Evolutionary conservation across 2,888 invertebrate species (phyloP), one percentile per base, ranked within the genome.

Genomic region (Zhuqinia jingwanae): DNA sequence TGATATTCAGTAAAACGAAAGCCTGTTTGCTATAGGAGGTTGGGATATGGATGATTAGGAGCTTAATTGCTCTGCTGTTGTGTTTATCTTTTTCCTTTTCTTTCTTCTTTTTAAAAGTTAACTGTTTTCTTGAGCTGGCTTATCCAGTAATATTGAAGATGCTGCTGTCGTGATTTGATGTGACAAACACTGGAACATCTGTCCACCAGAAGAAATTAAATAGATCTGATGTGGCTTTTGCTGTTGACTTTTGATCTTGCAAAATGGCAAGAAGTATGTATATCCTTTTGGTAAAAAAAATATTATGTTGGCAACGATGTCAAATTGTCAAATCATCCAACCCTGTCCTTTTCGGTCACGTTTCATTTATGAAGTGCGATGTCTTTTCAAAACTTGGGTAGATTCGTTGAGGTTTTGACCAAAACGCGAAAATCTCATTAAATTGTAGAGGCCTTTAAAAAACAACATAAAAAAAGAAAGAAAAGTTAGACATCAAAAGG

Each of bases 361-460:
- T 53, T 17, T 17, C 53, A 17, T 53, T 20, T 13, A n/a, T n/a
- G n/a, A n/a, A n/a, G n/a, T n/a, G n/a, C n/a, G 30, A 47, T 60
- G n/a, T 11, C 27, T 25, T n/a, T n/a, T n/a, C n/a, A n/a, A n/a
- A n/a, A n/a, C 30, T 15, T 30, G 11, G 11, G 2, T 17, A 22
- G 42, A 1, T 70, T 27, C 42, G 68, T 68, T 45, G 68, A 36
- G 27, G 10, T 25, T 68, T 68, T 45, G 68, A 65, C 42, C 45
- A 2, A 25, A 3, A 25, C n/a, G 22, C 56, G 53, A 30, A 36
- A 56, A 36, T 53, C 56, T 56, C 36, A 56, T 73, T 25, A 47
- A 50, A 17, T n/a, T 45, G 68, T 13, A 36, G 56, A 77, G 45
- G 42, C 77, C 77, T 77, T 77, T 77, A 13, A 22, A 76, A 42